Base-by-base conservation (phyloP, 2,797 vertebrate genomes). In the Pelobates cultripes region DNA sequence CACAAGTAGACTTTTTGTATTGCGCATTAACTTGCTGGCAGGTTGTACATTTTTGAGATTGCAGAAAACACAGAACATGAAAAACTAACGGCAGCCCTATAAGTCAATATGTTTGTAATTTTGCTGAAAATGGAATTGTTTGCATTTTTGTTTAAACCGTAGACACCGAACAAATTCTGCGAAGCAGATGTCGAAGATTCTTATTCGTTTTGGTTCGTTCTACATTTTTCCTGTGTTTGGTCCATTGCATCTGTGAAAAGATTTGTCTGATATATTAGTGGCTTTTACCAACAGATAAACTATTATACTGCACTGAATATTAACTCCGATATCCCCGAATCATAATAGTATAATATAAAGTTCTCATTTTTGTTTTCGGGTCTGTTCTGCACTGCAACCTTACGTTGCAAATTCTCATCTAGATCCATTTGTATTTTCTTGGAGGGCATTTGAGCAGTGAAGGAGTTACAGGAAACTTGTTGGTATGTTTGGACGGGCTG, bases 381-480 rank as follows among this genome's bases (percentile, higher is more conserved):
- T 17, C 13, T 64, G 61, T 9, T 60, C 14, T 9, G 57, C 9
- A 60, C 28, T 60, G 12, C 15, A 12, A 60, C 12, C 12, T 60
- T 14, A 12, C 15, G 12, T 14, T n/a, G 12, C 28, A 64, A 17
- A 3, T 64, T 43, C 68, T 3, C 13, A 3, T 3, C 10, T 73
- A 13, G 47, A 28, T 41, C 1, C 28, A 6, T 57, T 8, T 41
- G 4, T 41, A 42, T 4, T 15, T 51, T 6, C n/a, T 43, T 60
- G 72, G 8, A 43, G n/a, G 70, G 40, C 13, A 10, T 7, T 43
- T 47, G 3, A 8, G 61, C 74, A 45, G 14, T 28, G 8, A 66
- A 75, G 10, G n/a, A 75, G 60, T 63, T 66, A 75, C 43, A 4
- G 43, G 43, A 47, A 74, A 75, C 74, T 66, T 75, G 17, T 75